Conservation (phyloP, 2,888 invertebrate genomes). For the Euplagia quadripunctaria region DNA sequence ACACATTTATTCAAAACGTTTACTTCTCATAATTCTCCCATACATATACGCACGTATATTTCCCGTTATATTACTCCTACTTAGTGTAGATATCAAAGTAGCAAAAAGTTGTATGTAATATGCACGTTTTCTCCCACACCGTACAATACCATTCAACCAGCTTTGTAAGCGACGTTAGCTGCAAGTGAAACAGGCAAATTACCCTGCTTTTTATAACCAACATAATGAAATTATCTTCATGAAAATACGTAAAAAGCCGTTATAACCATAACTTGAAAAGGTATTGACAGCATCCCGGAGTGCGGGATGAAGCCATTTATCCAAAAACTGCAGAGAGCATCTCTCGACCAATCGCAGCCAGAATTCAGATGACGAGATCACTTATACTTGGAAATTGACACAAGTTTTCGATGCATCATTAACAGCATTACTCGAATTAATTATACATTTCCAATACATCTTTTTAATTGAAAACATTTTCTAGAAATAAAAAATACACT, state of each 20-base stretch:
- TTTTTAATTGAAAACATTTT: constrained; percentile 47
- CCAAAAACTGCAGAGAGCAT: constrained; percentile 74
- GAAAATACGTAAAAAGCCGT: constrained; percentile 67
- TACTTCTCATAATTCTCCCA: constrained; percentile 5
- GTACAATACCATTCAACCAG: constrained; percentile 37
- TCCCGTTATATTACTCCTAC: constrained; percentile 21
- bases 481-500: constrained; percentile 49
- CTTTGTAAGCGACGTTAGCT: constrained; percentile 37
- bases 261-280: constrained; percentile 69
- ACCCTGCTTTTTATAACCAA: constrained; percentile 37
- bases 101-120: constrained; percentile 18
- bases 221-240: constrained; percentile 73
- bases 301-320: constrained; percentile 84
- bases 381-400: constrained; percentile 84
- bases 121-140: constrained; percentile 39
- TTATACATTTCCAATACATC: constrained; percentile 64
- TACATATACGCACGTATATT: constrained; percentile 8
- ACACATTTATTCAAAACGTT: neutral
- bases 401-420: constrained; percentile 78
- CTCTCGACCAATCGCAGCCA: constrained; percentile 73
- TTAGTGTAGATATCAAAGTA: constrained; percentile 23
- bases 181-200: constrained; percentile 49
- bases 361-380: constrained; percentile 81
- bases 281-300: constrained; percentile 66
- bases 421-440: constrained; percentile 82